These are phyloP conservation scores for Scaptomyza flava DNA, from an alignment of 2,888 invertebrate species.

Conservation along the genomic window DNA sequence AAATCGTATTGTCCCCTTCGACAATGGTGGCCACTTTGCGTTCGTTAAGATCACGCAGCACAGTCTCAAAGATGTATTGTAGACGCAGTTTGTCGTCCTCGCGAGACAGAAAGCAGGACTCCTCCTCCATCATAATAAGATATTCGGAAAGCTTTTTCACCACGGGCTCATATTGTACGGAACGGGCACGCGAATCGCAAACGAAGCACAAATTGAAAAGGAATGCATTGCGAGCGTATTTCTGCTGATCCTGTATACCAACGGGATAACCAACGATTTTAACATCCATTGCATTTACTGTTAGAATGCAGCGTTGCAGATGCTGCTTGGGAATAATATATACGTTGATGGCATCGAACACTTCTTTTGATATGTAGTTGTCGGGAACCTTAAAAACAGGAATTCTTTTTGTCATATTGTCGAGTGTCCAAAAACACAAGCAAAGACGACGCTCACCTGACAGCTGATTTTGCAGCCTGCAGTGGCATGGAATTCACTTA, in stretches of 20 bases:
- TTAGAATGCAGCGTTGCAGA: constrained; percentile 94
- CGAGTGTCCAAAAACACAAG: not conserved
- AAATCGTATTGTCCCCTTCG: constrained; percentile 94
- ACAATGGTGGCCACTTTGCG: constrained; percentile 91
- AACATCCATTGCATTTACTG: constrained; percentile 91
- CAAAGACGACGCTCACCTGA: constrained; percentile 86
- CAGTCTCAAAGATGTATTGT: constrained; percentile 90
- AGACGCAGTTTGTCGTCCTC: constrained; percentile 87
- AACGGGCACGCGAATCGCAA: constrained; percentile 94
- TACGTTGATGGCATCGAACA: constrained; percentile 96
- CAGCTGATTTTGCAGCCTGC: constrained; percentile 94
- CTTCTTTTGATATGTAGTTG: constrained; percentile 95
- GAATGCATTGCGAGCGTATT: constrained; percentile 96
- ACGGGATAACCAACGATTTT: constrained; percentile 97
- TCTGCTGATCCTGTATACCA: constrained; percentile 93
- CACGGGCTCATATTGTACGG: constrained; percentile 96
- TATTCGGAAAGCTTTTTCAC: constrained; percentile 97
- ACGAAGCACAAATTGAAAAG: constrained; percentile 98
- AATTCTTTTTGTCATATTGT: not conserved
- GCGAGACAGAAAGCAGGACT: constrained; percentile 92
- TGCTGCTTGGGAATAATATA: constrained; percentile 98
- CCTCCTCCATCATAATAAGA: constrained; percentile 94
- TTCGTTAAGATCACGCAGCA: constrained; percentile 92
- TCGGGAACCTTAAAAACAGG: constrained; percentile 89
- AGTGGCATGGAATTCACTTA: constrained; percentile 91